Percentiles rank a stretch among this genome's conserved stretches.
Evolutionary conservation across 2,888 invertebrate species (phyloP).

Genomic region (Spialia ferax): DNA sequence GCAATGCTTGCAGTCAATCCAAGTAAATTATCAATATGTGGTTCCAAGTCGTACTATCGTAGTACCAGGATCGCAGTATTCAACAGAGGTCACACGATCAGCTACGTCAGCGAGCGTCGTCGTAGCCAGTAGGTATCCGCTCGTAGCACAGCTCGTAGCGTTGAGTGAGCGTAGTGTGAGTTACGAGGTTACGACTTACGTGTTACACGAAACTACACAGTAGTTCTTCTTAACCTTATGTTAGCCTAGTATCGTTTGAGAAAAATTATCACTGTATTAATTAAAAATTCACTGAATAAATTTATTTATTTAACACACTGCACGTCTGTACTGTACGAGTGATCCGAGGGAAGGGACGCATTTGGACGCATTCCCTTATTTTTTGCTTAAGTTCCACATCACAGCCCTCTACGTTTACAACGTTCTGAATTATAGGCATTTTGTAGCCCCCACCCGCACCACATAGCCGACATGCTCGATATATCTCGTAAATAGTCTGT

Average conservation of each 20-base stretch:
- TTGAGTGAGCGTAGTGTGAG: no score
- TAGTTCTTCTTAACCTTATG: not conserved
- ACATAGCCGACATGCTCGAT: constrained; percentile 79
- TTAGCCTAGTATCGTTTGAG: not conserved
- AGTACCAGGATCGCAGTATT: not conserved
- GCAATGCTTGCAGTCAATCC: no score
- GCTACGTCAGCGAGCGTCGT: not conserved
- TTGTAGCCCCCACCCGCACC: constrained; percentile 82
- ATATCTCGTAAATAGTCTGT: constrained; percentile 76
- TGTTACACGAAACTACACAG: not conserved
- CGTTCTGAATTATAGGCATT: constrained; percentile 81
- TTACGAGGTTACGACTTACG: no score
- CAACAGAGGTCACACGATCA: not conserved
- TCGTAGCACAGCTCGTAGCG: no score
- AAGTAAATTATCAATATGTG: no score
- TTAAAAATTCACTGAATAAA: not conserved
- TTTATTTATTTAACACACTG: not conserved
- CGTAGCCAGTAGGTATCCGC: no score
- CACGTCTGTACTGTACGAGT: not conserved
- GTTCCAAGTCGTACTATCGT: not conserved
- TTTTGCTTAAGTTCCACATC: constrained; percentile 72
- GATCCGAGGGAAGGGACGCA: not conserved
- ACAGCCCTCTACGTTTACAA: constrained; percentile 61
- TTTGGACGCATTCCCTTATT: constrained; percentile 72
- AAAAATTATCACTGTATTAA: not conserved